phyloP scores from a whole-genome alignment of 1,140 invertebrate species.

The Battus philenor region DNA sequence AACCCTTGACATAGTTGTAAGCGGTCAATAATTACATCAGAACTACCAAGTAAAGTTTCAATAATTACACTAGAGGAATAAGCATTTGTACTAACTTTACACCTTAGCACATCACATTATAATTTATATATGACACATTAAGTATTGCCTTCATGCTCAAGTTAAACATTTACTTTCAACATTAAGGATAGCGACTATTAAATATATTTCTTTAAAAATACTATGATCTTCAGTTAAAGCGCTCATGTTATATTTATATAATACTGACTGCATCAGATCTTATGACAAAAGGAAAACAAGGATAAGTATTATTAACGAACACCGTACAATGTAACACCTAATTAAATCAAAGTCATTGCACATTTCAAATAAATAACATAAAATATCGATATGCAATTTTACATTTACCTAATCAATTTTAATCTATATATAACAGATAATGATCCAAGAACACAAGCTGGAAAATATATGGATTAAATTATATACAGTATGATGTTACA shows the following conservation, averaged over 20 bases:
- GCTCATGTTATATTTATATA: constrained; percentile 29
- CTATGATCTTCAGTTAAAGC: constrained; percentile 33
- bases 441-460: constrained; percentile 5
- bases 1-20: constrained; percentile 2
- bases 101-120: constrained; percentile 21
- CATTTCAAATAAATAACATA: background rate
- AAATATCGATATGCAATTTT: constrained; percentile 31
- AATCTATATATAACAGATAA: constrained; percentile 9
- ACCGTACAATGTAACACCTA: background rate
- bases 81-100: constrained; percentile 36
- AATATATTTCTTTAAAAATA: constrained; percentile 45
- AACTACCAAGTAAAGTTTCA: constrained; percentile 18
- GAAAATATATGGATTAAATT: constrained; percentile 9
- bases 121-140: constrained; percentile 21
- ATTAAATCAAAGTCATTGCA: background rate
- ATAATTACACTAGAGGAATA: constrained; percentile 22
- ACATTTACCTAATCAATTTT: constrained; percentile 17
- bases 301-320: background rate
- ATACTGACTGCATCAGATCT: constrained; percentile 31
- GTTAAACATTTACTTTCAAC: too few species aligned
- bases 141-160: too few species aligned
- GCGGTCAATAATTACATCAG: constrained; percentile 4
- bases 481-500: constrained; percentile 20
- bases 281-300: background rate
- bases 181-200: constrained; percentile 28